A percentile compares a stretch with the other conserved stretches of the same genome.
These are phyloP conservation scores for Macaca nemestrina DNA, from an alignment of 2,113 vertebrate genomes.

Conservation along the genomic window DNA sequence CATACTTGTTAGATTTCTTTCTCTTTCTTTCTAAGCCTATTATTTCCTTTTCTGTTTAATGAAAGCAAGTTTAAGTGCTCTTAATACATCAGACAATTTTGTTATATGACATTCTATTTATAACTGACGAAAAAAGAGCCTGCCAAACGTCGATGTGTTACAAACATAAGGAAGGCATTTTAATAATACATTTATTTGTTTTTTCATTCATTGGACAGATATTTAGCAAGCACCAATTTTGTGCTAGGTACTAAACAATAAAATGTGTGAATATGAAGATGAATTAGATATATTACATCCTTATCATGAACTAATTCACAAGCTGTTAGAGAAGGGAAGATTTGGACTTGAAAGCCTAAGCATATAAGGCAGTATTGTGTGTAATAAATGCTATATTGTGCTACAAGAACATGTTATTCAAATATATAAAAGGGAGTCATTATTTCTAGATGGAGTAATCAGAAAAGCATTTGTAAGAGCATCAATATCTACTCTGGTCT, in stretches of 20 bases:
- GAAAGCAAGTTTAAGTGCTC: background rate
- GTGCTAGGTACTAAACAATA: background rate
- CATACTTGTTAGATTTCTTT: background rate
- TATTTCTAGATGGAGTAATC: background rate
- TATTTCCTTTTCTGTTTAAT: background rate
- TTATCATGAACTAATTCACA: slow-evolving; percentile 13
- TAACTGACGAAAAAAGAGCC: background rate
- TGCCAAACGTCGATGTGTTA: background rate
- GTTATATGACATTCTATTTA: background rate
- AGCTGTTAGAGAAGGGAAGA: background rate
- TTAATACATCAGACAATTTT: background rate
- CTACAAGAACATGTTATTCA: slow-evolving; percentile 2
- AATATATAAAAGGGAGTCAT: background rate
- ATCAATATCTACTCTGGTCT: background rate
- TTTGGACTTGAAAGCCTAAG: slow-evolving; percentile 37
- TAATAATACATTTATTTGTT: background rate
- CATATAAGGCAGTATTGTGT: background rate
- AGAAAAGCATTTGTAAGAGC: background rate
- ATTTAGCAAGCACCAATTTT: slow-evolving; percentile 22
- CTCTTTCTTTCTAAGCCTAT: background rate
- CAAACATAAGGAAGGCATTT: background rate
- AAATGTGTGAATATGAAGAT: background rate
- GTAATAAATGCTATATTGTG: background rate
- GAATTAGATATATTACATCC: background rate
- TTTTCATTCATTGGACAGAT: background rate